Percentiles rank a stretch among this genome's conserved stretches.
Conservation (phyloP, 1,140 invertebrate species). For the Nasonia longicornis region DNA sequence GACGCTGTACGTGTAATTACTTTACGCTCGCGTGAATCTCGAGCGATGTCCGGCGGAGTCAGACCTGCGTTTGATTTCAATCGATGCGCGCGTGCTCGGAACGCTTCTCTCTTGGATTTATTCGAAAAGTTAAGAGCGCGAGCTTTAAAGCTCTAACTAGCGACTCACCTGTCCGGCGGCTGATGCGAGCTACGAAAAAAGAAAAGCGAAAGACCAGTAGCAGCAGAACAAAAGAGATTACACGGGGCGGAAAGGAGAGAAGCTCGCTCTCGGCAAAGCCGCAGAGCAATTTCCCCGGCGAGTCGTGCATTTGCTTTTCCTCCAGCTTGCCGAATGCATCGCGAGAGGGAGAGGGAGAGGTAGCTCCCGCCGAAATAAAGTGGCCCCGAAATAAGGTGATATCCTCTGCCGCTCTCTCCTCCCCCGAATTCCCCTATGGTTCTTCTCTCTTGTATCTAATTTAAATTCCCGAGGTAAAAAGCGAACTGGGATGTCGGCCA, state of each 20-base stretch:
- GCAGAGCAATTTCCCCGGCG: slow-evolving; percentile 42
- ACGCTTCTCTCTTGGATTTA: not conserved
- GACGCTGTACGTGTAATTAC: slow-evolving; percentile 31
- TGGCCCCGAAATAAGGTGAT: slow-evolving; percentile 29
- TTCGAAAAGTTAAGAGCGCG: not conserved
- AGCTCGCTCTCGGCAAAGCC: not conserved
- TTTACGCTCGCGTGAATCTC: not conserved
- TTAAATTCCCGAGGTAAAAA: slow-evolving; percentile 44
- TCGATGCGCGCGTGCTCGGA: too few relatives aligned
- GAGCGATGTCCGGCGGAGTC: not conserved
- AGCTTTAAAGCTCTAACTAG: not conserved
- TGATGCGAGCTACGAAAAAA: not conserved
- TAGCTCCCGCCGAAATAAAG: slow-evolving; percentile 29
- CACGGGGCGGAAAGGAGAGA: not conserved
- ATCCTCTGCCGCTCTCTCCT: not conserved
- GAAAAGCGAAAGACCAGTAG: not conserved
- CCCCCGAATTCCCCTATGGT: slow-evolving; percentile 5
- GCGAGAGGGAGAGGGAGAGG: not conserved
- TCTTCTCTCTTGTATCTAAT: slow-evolving; percentile 35
- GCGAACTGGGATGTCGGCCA: slow-evolving; percentile 17
- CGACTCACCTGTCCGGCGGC: too few relatives aligned
- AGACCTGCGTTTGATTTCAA: not conserved
- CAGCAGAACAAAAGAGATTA: slow-evolving; percentile 35
- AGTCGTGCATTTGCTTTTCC: slow-evolving; percentile 14
- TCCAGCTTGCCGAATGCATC: slow-evolving; percentile 1